Percentiles rank a stretch among this genome's conserved stretches.
phyloP scores from a whole-genome alignment of 2,797 vertebrate genomes.

The Mormyrus proboscirostris region DNA sequence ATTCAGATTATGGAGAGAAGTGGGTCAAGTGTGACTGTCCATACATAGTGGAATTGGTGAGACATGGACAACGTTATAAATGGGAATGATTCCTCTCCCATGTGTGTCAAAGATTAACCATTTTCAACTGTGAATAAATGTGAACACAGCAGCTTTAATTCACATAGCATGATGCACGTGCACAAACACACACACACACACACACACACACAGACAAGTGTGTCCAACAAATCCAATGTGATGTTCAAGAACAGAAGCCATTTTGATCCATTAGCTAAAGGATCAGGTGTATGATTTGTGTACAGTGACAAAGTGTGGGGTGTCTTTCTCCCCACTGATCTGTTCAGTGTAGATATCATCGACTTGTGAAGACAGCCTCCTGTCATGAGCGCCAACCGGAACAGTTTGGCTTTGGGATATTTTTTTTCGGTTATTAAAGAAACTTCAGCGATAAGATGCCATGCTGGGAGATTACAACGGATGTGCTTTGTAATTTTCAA shows the following conservation, averaged over 20 bases:
- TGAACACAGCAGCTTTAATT: neutral
- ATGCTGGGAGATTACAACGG: neutral
- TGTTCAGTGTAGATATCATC: neutral
- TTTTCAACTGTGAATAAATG: neutral
- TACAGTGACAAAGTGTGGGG: neutral
- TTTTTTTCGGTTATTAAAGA: neutral
- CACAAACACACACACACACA: too few species aligned
- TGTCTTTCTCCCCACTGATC: neutral
- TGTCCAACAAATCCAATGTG: neutral
- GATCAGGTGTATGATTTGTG: neutral
- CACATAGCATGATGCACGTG: neutral
- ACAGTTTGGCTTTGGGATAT: neutral
- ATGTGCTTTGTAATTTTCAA: constrained; percentile 1
- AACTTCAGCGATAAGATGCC: neutral
- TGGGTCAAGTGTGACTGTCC: neutral
- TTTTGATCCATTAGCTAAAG: neutral
- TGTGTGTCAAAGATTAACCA: neutral
- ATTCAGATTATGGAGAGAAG: neutral
- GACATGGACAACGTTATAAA: neutral
- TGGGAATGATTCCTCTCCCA: neutral
- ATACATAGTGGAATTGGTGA: neutral
- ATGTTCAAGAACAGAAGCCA: neutral
- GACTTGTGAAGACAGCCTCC: neutral
- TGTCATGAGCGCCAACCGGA: neutral
- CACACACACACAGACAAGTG: neutral